Conservation (phyloP, 2,113 vertebrate genomes). For the Bufo gargarizans region DNA sequence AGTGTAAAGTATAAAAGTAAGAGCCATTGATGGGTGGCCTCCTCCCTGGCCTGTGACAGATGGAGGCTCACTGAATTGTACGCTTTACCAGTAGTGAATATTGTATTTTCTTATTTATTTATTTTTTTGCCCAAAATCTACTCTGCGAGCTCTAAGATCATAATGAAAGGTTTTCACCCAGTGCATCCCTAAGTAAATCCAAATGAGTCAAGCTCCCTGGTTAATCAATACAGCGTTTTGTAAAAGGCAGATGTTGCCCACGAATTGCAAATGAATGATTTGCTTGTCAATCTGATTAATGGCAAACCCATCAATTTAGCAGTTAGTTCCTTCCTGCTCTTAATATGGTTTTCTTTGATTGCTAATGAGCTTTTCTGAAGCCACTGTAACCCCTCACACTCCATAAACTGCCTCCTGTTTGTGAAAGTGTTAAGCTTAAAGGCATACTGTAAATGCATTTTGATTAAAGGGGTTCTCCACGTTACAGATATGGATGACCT, state of each 20-base stretch:
- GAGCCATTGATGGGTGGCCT: background rate
- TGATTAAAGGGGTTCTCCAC: no score
- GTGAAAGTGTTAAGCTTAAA: conserved; percentile 39
- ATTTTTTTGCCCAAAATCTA: conserved; percentile 1
- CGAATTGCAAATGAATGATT: conserved; percentile 59
- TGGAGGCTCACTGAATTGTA: background rate
- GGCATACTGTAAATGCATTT: background rate
- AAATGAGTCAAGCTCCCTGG: conserved; percentile 50
- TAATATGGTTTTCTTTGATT: conserved; percentile 59
- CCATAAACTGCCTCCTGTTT: background rate
- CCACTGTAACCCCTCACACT: conserved; percentile 39
- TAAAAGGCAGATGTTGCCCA: conserved; percentile 57
- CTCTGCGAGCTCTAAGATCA: background rate
- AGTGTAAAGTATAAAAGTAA: background rate
- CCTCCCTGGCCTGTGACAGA: background rate
- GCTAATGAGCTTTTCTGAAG: conserved; percentile 54
- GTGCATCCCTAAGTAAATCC: conserved; percentile 49
- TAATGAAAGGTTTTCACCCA: conserved; percentile 32
- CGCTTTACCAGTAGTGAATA: background rate
- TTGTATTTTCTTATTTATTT: background rate
- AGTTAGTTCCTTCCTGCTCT: conserved; percentile 58
- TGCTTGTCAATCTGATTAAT: conserved; percentile 60
- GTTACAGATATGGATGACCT: no score
- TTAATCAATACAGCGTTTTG: conserved; percentile 58
- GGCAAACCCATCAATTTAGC: conserved; percentile 56